Percentiles rank a stretch among this genome's conserved stretches.
These are phyloP conservation scores for Andrena praecox DNA, from an alignment of 2,888 invertebrate genomes.

Conservation along the genomic window DNA sequence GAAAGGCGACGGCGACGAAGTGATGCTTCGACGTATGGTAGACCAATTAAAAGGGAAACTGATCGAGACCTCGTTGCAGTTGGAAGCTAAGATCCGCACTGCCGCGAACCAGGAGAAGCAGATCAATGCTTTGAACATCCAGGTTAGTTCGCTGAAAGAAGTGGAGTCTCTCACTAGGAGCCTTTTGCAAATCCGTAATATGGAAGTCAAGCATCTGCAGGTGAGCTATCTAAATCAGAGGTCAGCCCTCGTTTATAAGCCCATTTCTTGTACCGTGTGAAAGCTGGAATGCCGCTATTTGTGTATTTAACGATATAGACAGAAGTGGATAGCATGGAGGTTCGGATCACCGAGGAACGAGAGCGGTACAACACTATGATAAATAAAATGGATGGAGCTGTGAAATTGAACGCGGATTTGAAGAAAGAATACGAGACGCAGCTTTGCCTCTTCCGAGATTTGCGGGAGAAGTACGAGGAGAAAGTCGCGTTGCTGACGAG, in stretches of 20 bases:
- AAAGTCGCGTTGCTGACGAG: conserved; percentile 87
- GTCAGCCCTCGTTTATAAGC: no score
- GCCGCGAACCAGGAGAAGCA: conserved; percentile 90
- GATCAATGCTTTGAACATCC: conserved; percentile 89
- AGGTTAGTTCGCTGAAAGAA: conserved; percentile 92
- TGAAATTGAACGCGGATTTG: conserved; percentile 90
- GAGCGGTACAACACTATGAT: conserved; percentile 90
- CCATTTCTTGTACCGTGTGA: no score
- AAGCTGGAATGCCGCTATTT: no score
- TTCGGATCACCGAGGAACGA: conserved; percentile 90
- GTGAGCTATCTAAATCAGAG: conserved; percentile 76
- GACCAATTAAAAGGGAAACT: conserved; percentile 77
- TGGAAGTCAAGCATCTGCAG: conserved; percentile 92
- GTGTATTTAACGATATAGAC: conserved; percentile 81
- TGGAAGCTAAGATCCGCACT: conserved; percentile 77
- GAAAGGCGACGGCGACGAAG: conserved; percentile 57
- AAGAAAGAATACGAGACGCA: conserved; percentile 93
- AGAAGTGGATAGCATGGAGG: conserved; percentile 90
- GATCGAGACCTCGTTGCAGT: conserved; percentile 75
- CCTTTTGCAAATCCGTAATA: conserved; percentile 91
- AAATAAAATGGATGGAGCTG: conserved; percentile 90
- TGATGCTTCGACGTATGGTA: conserved; percentile 71
- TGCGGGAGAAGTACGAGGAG: conserved; percentile 89
- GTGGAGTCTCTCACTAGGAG: conserved; percentile 93
- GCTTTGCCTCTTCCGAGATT: conserved; percentile 89